phyloP scores from a whole-genome alignment of 2,888 invertebrate species.

The Neria commutata region DNA sequence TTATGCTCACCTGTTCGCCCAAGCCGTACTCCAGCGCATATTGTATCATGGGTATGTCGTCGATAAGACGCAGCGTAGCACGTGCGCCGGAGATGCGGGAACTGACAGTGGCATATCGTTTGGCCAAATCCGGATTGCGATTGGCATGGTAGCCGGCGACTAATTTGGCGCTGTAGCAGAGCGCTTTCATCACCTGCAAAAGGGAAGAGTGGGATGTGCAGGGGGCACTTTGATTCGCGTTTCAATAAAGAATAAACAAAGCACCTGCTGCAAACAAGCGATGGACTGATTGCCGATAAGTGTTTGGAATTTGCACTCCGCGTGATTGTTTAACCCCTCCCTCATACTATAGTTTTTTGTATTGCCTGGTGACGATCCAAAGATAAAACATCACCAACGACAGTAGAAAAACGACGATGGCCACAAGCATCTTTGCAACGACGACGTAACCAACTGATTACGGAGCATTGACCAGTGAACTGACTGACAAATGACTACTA shows the following conservation, averaged over 20 bases:
- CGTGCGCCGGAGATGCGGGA: slow-evolving; percentile 77
- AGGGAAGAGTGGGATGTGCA: slow-evolving; percentile 37
- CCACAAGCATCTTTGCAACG: slow-evolving; percentile 39
- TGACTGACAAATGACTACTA: too few species aligned
- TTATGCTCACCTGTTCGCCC: slow-evolving; percentile 66
- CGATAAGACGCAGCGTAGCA: slow-evolving; percentile 79
- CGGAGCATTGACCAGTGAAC: too few species aligned
- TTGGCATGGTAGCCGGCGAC: slow-evolving; percentile 69
- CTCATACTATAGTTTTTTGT: slow-evolving; percentile 37
- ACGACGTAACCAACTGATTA: neutral
- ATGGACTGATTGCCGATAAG: neutral
- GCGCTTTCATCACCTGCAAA: slow-evolving; percentile 72
- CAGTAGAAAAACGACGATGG: slow-evolving; percentile 42
- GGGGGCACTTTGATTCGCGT: too few species aligned
- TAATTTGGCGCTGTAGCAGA: slow-evolving; percentile 79
- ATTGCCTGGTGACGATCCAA: slow-evolving; percentile 40
- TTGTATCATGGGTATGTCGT: slow-evolving; percentile 82
- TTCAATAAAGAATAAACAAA: neutral
- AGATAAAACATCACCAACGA: slow-evolving; percentile 51
- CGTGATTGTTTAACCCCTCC: too few species aligned
- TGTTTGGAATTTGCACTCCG: too few species aligned
- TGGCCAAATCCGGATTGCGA: slow-evolving; percentile 67
- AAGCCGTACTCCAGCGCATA: slow-evolving; percentile 76
- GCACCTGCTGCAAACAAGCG: neutral
- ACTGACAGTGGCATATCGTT: slow-evolving; percentile 68